Conservation (phyloP, 2,797 vertebrate genomes). For the Halcyon smyrnensis region DNA sequence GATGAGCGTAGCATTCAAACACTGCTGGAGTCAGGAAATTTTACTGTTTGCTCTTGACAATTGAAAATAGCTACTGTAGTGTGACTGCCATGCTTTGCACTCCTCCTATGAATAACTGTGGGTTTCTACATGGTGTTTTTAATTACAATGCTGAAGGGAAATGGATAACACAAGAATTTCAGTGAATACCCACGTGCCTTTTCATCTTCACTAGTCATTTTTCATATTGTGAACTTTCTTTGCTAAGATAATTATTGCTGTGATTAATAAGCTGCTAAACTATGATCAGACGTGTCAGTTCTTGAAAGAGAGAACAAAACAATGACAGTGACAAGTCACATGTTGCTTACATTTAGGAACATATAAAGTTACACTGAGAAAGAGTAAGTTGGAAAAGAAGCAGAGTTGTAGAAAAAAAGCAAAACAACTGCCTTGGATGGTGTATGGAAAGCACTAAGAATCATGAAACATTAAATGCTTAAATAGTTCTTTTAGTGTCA, state of each 20-base stretch:
- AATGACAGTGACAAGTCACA: neutral
- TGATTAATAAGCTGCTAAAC: conserved; percentile 1
- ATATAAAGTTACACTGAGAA: neutral
- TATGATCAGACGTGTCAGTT: neutral
- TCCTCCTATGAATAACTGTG: neutral
- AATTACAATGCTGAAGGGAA: neutral
- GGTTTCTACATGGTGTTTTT: neutral
- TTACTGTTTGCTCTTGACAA: neutral
- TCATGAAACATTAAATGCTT: neutral
- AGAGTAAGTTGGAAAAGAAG: neutral
- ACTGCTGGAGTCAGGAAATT: neutral
- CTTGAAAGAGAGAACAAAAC: neutral
- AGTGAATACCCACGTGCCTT: neutral
- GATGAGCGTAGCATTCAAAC: neutral
- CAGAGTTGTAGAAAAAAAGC: neutral
- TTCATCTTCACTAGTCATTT: neutral
- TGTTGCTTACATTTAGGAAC: neutral
- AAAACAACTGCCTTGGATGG: neutral
- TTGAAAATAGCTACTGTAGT: neutral
- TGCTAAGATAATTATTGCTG: neutral
- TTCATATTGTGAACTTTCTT: neutral
- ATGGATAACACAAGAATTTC: neutral
- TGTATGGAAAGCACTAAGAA: neutral
- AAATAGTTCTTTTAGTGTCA: neutral
- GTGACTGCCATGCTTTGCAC: neutral